Percentiles rank a stretch among this genome's conserved stretches.
Conservation (phyloP, 2,888 invertebrate genomes). For the Acanthopleura granulata region DNA sequence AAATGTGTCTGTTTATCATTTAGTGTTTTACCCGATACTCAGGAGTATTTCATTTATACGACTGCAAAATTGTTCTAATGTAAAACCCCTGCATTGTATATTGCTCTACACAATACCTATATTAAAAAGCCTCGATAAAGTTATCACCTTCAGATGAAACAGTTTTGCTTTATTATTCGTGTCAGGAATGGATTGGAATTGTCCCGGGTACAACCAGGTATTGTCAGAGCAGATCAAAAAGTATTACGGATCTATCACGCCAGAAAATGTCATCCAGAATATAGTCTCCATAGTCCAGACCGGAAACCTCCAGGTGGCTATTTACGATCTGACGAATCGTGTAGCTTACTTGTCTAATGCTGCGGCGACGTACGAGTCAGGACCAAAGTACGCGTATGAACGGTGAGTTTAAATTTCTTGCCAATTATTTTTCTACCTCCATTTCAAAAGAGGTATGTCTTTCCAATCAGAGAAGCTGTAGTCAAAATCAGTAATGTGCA, state of each 20-base stretch:
- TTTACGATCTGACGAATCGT: constrained; percentile 47
- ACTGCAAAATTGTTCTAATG: too few relatives aligned
- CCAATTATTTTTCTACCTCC: too few relatives aligned
- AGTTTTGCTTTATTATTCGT: background rate
- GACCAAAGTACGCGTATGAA: constrained; percentile 44
- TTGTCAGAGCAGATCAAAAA: constrained; percentile 40
- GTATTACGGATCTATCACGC: constrained; percentile 43
- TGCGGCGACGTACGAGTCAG: constrained; percentile 36
- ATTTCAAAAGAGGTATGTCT: too few relatives aligned
- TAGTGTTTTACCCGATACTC: too few relatives aligned
- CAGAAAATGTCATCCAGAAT: constrained; percentile 41
- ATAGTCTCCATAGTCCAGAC: constrained; percentile 48
- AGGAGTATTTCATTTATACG: too few relatives aligned
- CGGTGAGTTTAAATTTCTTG: constrained; percentile 30
- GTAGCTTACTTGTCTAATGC: constrained; percentile 48
- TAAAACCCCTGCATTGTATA: too few relatives aligned
- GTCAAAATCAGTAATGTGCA: too few relatives aligned
- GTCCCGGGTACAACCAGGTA: constrained; percentile 43
- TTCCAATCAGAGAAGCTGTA: too few relatives aligned
- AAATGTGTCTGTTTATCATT: too few relatives aligned
- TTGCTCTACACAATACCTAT: too few relatives aligned
- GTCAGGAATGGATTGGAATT: constrained; percentile 55
- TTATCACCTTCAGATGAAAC: too few relatives aligned
- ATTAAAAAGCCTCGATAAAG: too few relatives aligned
- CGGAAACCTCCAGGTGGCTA: constrained; percentile 48